Evolutionary conservation across 2,888 invertebrate species (phyloP), one percentile per base, ranked within the genome.

Genomic region (Drosophila neonasuta): DNA sequence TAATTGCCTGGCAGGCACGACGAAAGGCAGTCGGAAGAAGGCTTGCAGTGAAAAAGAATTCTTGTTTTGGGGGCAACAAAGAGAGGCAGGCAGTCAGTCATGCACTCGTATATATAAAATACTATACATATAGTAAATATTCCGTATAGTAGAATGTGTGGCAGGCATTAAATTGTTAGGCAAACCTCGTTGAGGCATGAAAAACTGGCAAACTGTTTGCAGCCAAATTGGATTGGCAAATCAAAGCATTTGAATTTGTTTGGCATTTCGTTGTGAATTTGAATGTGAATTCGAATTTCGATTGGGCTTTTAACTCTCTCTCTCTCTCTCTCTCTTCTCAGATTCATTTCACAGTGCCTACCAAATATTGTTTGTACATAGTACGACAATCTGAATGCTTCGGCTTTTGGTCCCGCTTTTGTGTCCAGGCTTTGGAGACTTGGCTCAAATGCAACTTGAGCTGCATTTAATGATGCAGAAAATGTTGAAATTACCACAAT

Each of bases 391-490:
- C 10, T 34, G 15, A 51, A n/a, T 13, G 9, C 41, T 20, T 17
- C 51, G 9, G 11, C 10, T 39, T 39, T 60, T 17, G n/a, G 45
- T 2, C 48, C 10, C 10, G 29, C 34, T 34, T 36, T 13, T 41
- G 15, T 17, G 30, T 20, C 13, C 13, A 10, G 24, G 17, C 34
- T 55, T 54, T 46, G 15, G 20, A 17, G 42, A 32, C 4, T 20
- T 55, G 48, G 61, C 46, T 42, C 55, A 15, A 39, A 34, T 32
- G 55, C 45, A 59, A 52, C 62, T 75, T 51, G 71, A 62, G 60
- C 68, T 71, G 68, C 65, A 74, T 71, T 79, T 77, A 72, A 80
- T 80, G 71, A 71, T 63, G 71, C 63, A 68, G 71, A 73, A 77
- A 79, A 73, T 77, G 69, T 65, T 55, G 45, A 68, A 75, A 71